Percentiles rank a stretch among this genome's conserved stretches.
These are phyloP conservation scores for Trogon surrucura DNA, from an alignment of 2,113 vertebrate species.

Conservation along the genomic window DNA sequence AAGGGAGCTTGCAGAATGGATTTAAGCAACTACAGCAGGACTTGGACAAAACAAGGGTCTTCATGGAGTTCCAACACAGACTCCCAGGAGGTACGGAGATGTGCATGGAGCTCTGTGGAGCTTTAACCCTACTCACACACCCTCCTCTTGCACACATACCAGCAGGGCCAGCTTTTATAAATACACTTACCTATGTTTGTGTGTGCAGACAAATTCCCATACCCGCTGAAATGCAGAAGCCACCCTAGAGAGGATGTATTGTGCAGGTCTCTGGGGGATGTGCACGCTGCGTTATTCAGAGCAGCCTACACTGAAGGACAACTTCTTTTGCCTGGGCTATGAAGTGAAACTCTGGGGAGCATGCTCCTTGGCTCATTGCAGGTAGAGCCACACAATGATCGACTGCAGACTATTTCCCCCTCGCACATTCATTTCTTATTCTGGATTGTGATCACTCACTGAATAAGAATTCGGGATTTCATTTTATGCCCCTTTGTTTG, in stretches of 20 bases:
- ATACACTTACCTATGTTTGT: background rate
- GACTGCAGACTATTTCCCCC: background rate
- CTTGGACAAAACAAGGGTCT: background rate
- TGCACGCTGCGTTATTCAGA: background rate
- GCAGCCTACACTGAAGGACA: background rate
- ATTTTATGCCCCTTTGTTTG: background rate
- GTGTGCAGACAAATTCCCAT: background rate
- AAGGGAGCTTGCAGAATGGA: background rate
- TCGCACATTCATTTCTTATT: background rate
- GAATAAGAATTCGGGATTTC: background rate
- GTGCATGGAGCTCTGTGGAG: background rate
- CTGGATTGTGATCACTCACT: background rate
- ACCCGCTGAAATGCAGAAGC: background rate
- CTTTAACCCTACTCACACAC: background rate
- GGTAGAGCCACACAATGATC: background rate
- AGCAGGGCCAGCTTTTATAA: background rate
- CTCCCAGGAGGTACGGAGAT: accelerated
- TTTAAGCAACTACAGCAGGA: background rate
- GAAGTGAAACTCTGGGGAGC: background rate
- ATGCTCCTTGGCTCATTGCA: background rate
- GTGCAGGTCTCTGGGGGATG: background rate
- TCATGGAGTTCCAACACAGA: background rate
- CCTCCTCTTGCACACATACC: accelerated
- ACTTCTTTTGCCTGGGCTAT: background rate
- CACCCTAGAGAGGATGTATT: background rate